phyloP scores from a whole-genome alignment of 2,797 vertebrate species.

The Scolopax bukidnonensis region DNA sequence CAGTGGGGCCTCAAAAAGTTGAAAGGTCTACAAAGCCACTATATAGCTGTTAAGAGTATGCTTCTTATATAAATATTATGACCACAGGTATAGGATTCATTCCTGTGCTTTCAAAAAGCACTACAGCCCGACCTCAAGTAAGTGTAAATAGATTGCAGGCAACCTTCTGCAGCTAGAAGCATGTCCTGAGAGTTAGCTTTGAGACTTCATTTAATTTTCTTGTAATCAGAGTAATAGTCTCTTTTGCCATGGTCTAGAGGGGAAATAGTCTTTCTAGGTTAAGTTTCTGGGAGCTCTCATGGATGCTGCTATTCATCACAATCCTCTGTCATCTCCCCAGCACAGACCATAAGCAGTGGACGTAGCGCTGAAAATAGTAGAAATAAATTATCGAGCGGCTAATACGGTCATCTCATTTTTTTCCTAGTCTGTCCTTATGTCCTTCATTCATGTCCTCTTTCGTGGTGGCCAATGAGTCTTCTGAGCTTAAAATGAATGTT shows the following conservation, averaged over 20 bases:
- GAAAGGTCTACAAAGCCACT: neutral
- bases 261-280: neutral
- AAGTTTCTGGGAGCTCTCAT: neutral
- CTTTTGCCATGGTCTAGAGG: neutral
- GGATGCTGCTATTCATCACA: slow-evolving; percentile 77
- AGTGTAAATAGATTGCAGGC: neutral
- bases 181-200: neutral
- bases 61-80: neutral
- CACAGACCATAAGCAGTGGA: slow-evolving; percentile 40
- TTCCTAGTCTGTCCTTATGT: neutral
- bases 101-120: neutral
- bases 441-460: neutral
- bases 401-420: neutral
- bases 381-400: neutral
- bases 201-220: slow-evolving; percentile 41
- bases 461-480: neutral
- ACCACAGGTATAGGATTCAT: neutral
- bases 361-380: slow-evolving; percentile 8
- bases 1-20: slow-evolving; percentile 1
- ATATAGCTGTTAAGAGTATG: neutral
- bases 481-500: neutral
- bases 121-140: neutral
- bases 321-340: slow-evolving; percentile 71
- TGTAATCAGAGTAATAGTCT: neutral
- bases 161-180: neutral